Base-by-base conservation (phyloP, 2,113 vertebrate species). In the Nibea albiflora region DNA sequence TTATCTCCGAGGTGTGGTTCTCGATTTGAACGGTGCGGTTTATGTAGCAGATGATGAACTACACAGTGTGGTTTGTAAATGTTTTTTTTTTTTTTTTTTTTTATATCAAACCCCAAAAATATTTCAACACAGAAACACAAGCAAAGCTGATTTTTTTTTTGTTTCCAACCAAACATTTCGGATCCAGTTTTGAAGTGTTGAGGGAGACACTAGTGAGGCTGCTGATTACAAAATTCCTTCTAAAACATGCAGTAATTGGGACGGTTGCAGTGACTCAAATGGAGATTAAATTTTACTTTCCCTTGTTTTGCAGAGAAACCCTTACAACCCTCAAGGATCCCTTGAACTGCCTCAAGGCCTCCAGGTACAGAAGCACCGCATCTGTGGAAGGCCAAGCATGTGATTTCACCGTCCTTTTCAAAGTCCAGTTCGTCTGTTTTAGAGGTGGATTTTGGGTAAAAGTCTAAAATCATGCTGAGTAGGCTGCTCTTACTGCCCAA, bases 1-100 rank as follows among this genome's bases (percentile, higher is more conserved):
- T 81, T 70, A 84, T 86, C 61, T 83, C 49, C 15, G 58, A 88
- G 78, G 78, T 87, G 58, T 71, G 63, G 71, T 22, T 73, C 28
- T 78, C 52, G 52, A 60, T 79, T 80, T 76, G 39, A 78, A 75
- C 26, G 72, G 79, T 87, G 70, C 69, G 31, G 58, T 83, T 84
- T 73, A 75, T 49, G 65, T 66, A 86, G 79, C 72, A 89, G 68
- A 87, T 84, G 69, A 84, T 76, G 46, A 84, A 52, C 50, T 46
- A 24, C 44, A 39, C 5, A 9, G 1, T 22, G 16, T 3, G 6
- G 11, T 63, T 79, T 72, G 62, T 77, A 35, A 20, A 42, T 67
- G 5, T 84, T 84, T 84, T 86, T 86, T 84, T 81, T 26, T 86
- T 84, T 81, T 26, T 26, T 84, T 84, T 84, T 86, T 86, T 84